Evolutionary conservation across 2,113 vertebrate genomes (phyloP).

Genomic region (Mellivora capensis): DNA sequence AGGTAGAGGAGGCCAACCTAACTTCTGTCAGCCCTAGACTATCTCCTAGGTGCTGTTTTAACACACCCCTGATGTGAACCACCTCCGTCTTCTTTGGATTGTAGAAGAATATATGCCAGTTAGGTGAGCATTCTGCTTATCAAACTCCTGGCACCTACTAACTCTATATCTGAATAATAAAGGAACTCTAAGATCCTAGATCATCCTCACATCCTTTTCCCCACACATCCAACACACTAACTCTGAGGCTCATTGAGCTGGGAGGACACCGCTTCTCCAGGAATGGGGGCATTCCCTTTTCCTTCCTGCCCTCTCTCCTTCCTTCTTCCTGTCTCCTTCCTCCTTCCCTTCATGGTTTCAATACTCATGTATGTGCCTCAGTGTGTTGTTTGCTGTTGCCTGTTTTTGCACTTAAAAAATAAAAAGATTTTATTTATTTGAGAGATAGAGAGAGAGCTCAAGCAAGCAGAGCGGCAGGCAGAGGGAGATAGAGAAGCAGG

Average conservation of each 20-base stretch:
- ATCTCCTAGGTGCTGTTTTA: background rate
- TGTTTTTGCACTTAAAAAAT: too few species aligned
- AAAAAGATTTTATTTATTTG: too few species aligned
- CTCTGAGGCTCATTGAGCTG: background rate
- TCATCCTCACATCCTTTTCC: background rate
- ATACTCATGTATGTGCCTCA: fast-evolving
- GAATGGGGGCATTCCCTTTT: background rate
- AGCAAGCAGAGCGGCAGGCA: too few species aligned
- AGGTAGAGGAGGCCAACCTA: background rate
- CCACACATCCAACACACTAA: fast-evolving
- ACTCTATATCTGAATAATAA: background rate
- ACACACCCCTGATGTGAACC: fast-evolving
- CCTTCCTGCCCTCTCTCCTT: too few species aligned
- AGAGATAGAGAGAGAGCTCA: too few species aligned
- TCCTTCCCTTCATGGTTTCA: background rate
- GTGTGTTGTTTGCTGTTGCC: background rate
- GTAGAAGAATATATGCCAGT: background rate
- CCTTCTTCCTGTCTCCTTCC: background rate
- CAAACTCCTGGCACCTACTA: background rate
- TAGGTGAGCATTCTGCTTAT: background rate
- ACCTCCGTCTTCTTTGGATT: background rate
- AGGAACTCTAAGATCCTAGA: background rate
- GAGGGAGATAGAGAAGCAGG: too few species aligned
- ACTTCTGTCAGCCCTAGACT: background rate
- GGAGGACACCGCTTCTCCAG: background rate